Evolutionary conservation across 2,888 invertebrate genomes (phyloP).

Genomic region (Cynaeus angustus): DNA sequence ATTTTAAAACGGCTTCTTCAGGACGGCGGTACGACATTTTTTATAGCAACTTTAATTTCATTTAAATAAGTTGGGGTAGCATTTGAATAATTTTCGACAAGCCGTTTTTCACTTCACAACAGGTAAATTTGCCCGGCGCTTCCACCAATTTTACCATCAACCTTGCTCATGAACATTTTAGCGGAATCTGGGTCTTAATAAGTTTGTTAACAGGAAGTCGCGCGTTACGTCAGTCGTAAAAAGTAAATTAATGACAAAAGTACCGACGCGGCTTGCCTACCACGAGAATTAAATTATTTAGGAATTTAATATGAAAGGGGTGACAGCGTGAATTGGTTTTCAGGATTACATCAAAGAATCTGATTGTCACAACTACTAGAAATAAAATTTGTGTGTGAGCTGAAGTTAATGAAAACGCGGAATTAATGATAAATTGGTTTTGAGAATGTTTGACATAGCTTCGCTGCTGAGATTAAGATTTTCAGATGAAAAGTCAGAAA

Average conservation of each 20-base stretch:
- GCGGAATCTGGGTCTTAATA: slow-evolving; percentile 13
- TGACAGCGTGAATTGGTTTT: no score
- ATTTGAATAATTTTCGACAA: slow-evolving; percentile 45
- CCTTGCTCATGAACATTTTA: slow-evolving; percentile 5
- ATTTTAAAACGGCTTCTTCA: slow-evolving; percentile 54
- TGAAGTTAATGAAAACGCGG: no score
- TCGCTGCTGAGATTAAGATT: no score
- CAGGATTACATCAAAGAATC: no score
- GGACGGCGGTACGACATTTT: slow-evolving; percentile 49
- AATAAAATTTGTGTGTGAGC: no score
- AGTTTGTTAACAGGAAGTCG: slow-evolving; percentile 12
- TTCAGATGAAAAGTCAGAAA: no score
- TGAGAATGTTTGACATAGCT: no score
- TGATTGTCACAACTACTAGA: no score
- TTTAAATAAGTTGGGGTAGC: slow-evolving; percentile 46
- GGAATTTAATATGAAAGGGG: background rate
- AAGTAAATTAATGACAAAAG: slow-evolving; percentile 11
- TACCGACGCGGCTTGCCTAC: slow-evolving; percentile 1
- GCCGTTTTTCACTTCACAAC: background rate
- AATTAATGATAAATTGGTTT: no score
- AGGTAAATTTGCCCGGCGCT: slow-evolving; percentile 27
- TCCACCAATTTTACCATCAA: slow-evolving; percentile 20
- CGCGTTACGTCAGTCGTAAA: slow-evolving; percentile 12
- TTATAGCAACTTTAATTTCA: slow-evolving; percentile 46
- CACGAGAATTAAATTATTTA: slow-evolving; percentile 6